Evolutionary conservation across 2,797 vertebrate genomes (phyloP).

Genomic region (Lacerta bilineata): DNA sequence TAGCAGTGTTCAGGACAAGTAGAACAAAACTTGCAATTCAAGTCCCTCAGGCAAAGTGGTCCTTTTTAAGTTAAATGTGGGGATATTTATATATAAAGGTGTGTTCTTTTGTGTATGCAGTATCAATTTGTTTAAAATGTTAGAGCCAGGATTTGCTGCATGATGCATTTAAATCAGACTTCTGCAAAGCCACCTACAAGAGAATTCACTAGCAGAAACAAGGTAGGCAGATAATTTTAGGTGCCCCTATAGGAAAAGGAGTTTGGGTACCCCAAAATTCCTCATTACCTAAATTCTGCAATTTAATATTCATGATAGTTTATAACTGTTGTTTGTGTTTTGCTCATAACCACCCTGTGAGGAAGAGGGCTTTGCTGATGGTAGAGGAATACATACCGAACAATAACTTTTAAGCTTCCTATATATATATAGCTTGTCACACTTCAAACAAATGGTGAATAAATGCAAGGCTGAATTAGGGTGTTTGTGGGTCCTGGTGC

Average conservation of each 20-base stretch:
- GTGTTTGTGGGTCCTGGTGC: too few species aligned
- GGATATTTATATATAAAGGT: constrained; percentile 59
- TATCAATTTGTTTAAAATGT: constrained; percentile 40
- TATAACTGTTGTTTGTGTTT: background rate
- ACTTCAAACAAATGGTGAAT: background rate
- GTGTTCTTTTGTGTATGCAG: constrained; percentile 14
- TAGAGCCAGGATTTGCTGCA: constrained; percentile 32
- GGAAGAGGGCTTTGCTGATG: background rate
- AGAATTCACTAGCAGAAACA: background rate
- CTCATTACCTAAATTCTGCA: background rate
- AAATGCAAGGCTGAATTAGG: background rate
- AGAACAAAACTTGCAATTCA: constrained; percentile 62
- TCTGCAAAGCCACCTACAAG: constrained; percentile 2
- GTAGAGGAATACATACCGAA: background rate
- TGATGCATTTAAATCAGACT: constrained; percentile 19
- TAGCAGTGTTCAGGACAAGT: constrained; percentile 39
- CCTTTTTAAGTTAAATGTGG: constrained; percentile 59
- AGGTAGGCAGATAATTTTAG: constrained; percentile 20
- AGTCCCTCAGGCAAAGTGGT: constrained; percentile 48
- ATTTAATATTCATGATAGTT: background rate
- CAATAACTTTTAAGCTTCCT: background rate
- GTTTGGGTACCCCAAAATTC: background rate
- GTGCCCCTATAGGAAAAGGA: constrained; percentile 9
- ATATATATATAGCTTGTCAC: background rate
- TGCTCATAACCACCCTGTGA: background rate